phyloP scores from a whole-genome alignment of 2,888 invertebrate species.

The Lymantria monacha region DNA sequence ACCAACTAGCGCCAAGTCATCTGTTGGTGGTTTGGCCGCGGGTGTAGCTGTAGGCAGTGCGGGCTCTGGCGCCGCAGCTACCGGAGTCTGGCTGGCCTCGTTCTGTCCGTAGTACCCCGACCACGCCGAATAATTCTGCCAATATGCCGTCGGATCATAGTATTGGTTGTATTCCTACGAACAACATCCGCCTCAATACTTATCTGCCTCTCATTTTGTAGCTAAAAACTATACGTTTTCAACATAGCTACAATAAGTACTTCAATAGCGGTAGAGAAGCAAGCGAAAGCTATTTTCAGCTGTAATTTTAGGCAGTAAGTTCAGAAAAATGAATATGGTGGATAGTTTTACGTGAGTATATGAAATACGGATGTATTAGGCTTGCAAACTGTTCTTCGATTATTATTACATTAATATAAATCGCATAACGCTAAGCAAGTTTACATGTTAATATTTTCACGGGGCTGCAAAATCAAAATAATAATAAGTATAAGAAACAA shows the following conservation, averaged over 20 bases:
- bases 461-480: neutral
- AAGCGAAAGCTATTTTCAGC: slow-evolving; percentile 4
- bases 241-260: neutral
- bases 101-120: slow-evolving; percentile 88
- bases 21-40: slow-evolving; percentile 72
- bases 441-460: neutral
- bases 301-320: neutral
- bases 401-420: neutral
- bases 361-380: neutral
- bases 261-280: neutral
- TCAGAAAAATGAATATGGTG: neutral
- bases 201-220: neutral
- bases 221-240: neutral
- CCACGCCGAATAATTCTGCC: slow-evolving; percentile 94
- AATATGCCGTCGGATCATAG: slow-evolving; percentile 92
- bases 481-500: neutral
- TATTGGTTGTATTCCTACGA: slow-evolving; percentile 87
- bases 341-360: neutral
- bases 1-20: slow-evolving; percentile 90
- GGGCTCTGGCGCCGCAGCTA: slow-evolving; percentile 52
- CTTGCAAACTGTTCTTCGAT: neutral
- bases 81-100: slow-evolving; percentile 77
- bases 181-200: slow-evolving; percentile 11
- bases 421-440: neutral
- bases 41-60: slow-evolving; percentile 40